A percentile compares a stretch with the other conserved stretches of the same genome.
These are phyloP conservation scores for Diarsia rubi DNA, from an alignment of 2,888 invertebrate genomes.

Conservation along the genomic window DNA sequence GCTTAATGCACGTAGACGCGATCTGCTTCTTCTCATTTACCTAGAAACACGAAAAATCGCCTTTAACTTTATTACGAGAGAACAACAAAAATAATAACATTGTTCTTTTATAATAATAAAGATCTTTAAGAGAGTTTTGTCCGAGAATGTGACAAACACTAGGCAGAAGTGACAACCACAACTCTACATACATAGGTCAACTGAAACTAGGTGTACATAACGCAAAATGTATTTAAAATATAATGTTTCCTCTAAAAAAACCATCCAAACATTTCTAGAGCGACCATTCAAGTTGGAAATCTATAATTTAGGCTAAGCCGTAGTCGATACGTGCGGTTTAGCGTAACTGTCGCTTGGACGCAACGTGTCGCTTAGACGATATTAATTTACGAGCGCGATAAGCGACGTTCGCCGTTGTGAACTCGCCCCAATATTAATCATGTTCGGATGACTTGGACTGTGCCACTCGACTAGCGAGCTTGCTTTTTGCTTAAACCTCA, in stretches of 20 bases:
- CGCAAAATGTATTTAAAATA: not conserved
- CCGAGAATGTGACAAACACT: too few species aligned
- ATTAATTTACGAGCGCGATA: conserved; percentile 67
- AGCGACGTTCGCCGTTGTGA: conserved; percentile 44
- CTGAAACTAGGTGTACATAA: not conserved
- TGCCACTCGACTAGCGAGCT: conserved; percentile 3
- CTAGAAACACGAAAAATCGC: not conserved
- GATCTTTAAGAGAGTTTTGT: not conserved
- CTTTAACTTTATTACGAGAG: not conserved
- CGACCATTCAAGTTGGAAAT: conserved; percentile 24
- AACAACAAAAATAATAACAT: not conserved
- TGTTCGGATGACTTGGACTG: conserved; percentile 49
- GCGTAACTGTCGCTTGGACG: conserved; percentile 20
- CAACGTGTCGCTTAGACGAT: conserved; percentile 37
- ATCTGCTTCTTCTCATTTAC: conserved; percentile 30
- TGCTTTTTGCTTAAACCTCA: conserved; percentile 49
- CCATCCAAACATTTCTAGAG: not conserved
- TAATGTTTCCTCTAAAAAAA: not conserved
- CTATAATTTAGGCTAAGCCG: conserved; percentile 42
- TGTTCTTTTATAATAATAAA: not conserved
- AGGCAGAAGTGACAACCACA: not conserved
- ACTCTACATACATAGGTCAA: not conserved
- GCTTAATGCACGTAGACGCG: conserved; percentile 3
- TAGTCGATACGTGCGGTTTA: conserved; percentile 33
- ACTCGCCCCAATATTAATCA: conserved; percentile 57